Percentiles rank a stretch among this genome's conserved stretches.
phyloP scores from a whole-genome alignment of 92 coral and sea anemone species.

The Plumapathes pennacea region DNA sequence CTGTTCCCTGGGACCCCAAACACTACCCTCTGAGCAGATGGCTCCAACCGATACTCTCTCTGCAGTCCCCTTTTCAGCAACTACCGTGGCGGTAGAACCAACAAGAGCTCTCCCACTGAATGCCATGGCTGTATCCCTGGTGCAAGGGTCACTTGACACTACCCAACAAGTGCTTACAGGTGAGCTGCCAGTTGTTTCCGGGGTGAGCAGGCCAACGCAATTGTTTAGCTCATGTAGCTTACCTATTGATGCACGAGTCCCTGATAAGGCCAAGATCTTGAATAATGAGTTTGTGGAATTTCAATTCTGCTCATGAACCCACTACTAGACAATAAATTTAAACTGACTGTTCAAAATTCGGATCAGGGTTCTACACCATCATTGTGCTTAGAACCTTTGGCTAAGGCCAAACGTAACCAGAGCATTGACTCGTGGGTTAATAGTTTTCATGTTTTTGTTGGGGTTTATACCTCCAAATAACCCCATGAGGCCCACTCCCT shows the following conservation, averaged over 20 bases:
- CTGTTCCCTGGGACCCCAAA: too few relatives aligned
- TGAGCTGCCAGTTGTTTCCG: constrained; percentile 7
- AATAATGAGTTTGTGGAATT: constrained; percentile 41
- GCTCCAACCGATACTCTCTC: too few relatives aligned
- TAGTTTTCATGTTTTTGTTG: constrained; percentile 29
- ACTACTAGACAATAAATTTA: constrained; percentile 12
- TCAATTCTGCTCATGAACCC: constrained; percentile 31
- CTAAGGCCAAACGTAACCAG: constrained; percentile 3
- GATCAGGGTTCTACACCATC: constrained; percentile 10
- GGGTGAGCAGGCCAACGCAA: too few relatives aligned
- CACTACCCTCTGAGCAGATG: too few relatives aligned
- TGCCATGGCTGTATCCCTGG: neutral
- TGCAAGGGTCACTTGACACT: neutral
- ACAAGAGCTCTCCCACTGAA: too few relatives aligned
- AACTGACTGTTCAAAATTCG: constrained; percentile 9
- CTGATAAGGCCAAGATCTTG: constrained; percentile 36
- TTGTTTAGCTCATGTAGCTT: constrained; percentile 26
- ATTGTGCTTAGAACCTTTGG: neutral
- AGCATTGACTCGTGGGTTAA: constrained; percentile 7
- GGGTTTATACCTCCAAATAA: constrained; percentile 2
- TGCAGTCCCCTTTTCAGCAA: too few relatives aligned
- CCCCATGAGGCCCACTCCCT: constrained; percentile 41
- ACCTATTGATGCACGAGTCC: constrained; percentile 31
- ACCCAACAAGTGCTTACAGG: constrained; percentile 6
- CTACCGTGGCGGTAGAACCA: too few relatives aligned